Conservation (phyloP, 2,797 vertebrate genomes). For the Liparis tanakae region DNA sequence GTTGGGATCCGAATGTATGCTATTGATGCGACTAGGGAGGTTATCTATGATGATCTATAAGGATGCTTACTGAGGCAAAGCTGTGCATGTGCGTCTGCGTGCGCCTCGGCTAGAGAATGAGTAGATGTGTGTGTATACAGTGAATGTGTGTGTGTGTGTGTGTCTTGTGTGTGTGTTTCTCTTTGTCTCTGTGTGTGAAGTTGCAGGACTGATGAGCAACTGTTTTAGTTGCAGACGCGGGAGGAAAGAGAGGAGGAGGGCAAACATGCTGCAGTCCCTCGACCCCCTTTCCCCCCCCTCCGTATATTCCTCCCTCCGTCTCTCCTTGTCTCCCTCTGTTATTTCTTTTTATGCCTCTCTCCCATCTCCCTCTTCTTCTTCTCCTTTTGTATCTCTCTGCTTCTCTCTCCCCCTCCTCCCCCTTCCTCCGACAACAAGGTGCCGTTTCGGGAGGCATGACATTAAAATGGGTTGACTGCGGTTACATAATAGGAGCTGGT, state of each 20-base stretch:
- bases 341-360: conserved; percentile 21
- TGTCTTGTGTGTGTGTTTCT: background rate
- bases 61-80: conserved; percentile 55
- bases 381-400: conserved; percentile 8
- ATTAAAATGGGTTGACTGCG: conserved; percentile 68
- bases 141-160: background rate
- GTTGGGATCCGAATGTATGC: conserved; percentile 58
- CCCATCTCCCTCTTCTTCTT: conserved; percentile 14
- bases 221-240: conserved; percentile 43
- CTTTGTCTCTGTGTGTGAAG: conserved; percentile 10
- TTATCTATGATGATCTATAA: conserved; percentile 56
- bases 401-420: conserved; percentile 6
- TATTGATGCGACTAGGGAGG: conserved; percentile 55
- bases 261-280: conserved; percentile 46
- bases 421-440: conserved; percentile 39
- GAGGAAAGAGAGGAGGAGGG: conserved; percentile 25
- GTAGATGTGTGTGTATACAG: conserved; percentile 29
- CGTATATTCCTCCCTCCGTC: conserved; percentile 14
- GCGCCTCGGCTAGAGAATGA: conserved; percentile 25
- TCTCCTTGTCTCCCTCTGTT: conserved; percentile 23
- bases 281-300: conserved; percentile 7
- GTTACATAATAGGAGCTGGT: conserved; percentile 66
- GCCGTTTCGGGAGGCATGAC: conserved; percentile 62
- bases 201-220: conserved; percentile 42
- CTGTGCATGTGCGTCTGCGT: conserved; percentile 3